Evolutionary conservation across 2,797 vertebrate genomes (phyloP), one percentile per base, ranked within the genome.

Genomic region (Aldrovandia affinis): DNA sequence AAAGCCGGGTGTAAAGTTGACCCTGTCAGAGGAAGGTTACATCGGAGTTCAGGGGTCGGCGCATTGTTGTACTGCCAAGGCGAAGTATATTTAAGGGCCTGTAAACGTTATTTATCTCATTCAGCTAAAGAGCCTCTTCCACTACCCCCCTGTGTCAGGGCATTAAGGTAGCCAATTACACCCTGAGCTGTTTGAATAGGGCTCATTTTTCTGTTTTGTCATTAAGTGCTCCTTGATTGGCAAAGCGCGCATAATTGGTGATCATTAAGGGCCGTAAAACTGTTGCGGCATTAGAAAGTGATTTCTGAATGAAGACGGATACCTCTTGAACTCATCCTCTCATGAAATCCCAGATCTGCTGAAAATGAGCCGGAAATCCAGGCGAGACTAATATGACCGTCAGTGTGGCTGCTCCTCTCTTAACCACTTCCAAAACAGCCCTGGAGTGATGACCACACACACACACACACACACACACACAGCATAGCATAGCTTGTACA

Each of bases 201-300:
- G 89, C 93, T 95, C 93, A 96, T 96, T 94, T 95, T 92, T 95
- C 94, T 93, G 95, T 94, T 91, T 95, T 95, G 95, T 96, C 94
- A 95, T 94, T 94, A 96, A 96, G 93, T 94, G 94, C 92, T 94
- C 92, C 94, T 96, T 96, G 96, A 97, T 96, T 96, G 95, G 92
- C 93, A 92, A 95, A 96, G 92, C 94, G 89, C 90, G 85, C 91
- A 95, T 95, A 96, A 96, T 96, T 92, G 93, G 90, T 94, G 93
- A 92, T 93, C 95, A 94, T 95, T 96, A 96, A 93, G 93, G 91
- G 93, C 93, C 93, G 91, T 96, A 96, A 96, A 96, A 95, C 92
- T 95, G 95, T 95, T 95, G 93, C 86, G 87, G 88, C 84, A 81
- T 90, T 94, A 90, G 91, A 91, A 91, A 94, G 91, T 89, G 93